Evolutionary conservation across 2,797 vertebrate genomes (phyloP), one percentile per base, ranked within the genome.

Genomic region (Sebastes oblongus): DNA sequence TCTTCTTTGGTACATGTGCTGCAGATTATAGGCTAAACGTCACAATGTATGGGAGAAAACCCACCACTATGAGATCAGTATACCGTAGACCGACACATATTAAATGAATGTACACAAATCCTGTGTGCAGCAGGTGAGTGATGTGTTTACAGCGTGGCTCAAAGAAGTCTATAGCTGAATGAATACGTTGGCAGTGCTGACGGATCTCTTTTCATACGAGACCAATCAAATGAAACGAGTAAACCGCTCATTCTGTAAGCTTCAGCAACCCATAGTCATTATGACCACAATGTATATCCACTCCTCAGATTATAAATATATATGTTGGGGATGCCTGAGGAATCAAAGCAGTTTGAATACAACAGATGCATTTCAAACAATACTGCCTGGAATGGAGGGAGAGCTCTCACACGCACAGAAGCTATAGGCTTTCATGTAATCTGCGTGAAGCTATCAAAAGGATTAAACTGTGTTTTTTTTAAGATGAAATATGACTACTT

Each of bases 391-490:
- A 62, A 55, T 29, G 24, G 8, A 76, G 22, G 62, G 32, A 69
- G 78, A 56, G 52, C 56, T 75, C 46, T 75, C 46, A 11, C 39
- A 6, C n/a, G 64, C 24, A 24, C 54, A 66, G 42, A 8, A 59
- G 74, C 69, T 65, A 54, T 8, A 68, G 52, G 73, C 71, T 54
- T 68, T 29, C 66, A 67, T 50, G 52, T 80, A 59, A 77, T 82
- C 66, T 75, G 50, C 2, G 10, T 54, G 29, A 60, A 34, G 59
- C 56, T 39, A 54, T 80, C 61, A 78, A 5, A 60, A 42, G 52
- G 67, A 81, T 82, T 83, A 73, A 69, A 72, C 42, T 55, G 65
- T 56, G 20, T 34, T 74, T 73, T 76, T 50, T 56, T 56, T 34
- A 71, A 72, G 72, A 69, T 77, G 30, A 77, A 72, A 78, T 61